phyloP scores from a whole-genome alignment of 1,140 invertebrate species.

The Scaptomyza graminum region DNA sequence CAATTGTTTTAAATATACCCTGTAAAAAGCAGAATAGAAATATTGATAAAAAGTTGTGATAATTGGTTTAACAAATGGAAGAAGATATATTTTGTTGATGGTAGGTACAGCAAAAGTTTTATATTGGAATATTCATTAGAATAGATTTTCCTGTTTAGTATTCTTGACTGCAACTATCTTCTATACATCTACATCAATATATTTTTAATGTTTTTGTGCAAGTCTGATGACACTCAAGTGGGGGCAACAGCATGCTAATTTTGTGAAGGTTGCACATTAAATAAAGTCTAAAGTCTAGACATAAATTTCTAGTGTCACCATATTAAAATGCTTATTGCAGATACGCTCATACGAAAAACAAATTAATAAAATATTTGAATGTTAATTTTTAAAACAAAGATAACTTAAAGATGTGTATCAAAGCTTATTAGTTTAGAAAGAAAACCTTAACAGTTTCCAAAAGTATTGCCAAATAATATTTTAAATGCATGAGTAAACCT shows the following conservation, averaged over 20 bases:
- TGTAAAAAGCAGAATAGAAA: background rate
- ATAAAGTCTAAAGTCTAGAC: conserved; percentile 6
- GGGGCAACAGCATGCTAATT: conserved; percentile 7
- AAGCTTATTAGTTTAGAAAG: too few relatives aligned
- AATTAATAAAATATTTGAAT: too few relatives aligned
- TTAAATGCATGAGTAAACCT: too few relatives aligned
- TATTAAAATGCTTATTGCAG: conserved; percentile 11
- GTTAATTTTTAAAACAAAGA: too few relatives aligned
- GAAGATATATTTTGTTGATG: too few relatives aligned
- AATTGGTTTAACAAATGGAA: too few relatives aligned
- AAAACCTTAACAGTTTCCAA: too few relatives aligned
- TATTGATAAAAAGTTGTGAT: too few relatives aligned
- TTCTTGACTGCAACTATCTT: background rate
- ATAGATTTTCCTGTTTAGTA: background rate
- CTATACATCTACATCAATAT: background rate
- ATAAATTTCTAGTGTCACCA: conserved; percentile 23
- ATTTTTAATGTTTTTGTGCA: conserved; percentile 15
- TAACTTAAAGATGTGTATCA: too few relatives aligned
- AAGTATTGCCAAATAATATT: too few relatives aligned
- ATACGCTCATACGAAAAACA: background rate
- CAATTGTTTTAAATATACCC: conserved; percentile 47
- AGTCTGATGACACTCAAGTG: conserved; percentile 18
- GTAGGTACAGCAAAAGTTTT: too few relatives aligned
- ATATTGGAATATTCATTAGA: too few relatives aligned
- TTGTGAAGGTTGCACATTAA: conserved; percentile 6